Conservation (phyloP, 2,113 vertebrate genomes). For the Callithrix jacchus region DNA sequence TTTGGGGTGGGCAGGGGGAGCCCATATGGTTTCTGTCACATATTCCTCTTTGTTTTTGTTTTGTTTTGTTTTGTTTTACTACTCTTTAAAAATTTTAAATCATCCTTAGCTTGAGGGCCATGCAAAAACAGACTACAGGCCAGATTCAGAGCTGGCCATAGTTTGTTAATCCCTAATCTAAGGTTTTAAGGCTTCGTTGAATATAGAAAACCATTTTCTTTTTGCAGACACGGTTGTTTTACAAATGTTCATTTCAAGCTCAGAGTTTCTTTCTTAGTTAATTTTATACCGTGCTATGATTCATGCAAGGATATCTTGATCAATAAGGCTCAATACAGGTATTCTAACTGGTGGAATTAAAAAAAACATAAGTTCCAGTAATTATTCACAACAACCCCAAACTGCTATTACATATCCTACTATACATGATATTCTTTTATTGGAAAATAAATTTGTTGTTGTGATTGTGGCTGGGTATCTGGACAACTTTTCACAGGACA, state of each 20-base stretch:
- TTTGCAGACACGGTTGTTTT: constrained; percentile 74
- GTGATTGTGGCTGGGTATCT: background rate
- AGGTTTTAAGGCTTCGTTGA: constrained; percentile 76
- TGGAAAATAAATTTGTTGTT: constrained; percentile 61
- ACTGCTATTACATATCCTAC: background rate
- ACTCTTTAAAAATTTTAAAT: constrained; percentile 33
- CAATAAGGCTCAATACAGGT: constrained; percentile 43
- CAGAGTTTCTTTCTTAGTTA: constrained; percentile 68
- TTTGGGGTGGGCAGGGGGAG: background rate
- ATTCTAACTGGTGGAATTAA: constrained; percentile 81
- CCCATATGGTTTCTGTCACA: background rate
- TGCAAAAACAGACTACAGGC: background rate
- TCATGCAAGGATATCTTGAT: constrained; percentile 69
- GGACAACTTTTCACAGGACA: constrained; percentile 69
- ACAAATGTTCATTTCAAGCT: constrained; percentile 77
- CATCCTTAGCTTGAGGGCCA: background rate
- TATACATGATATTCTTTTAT: background rate
- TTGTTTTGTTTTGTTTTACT: constrained; percentile 53
- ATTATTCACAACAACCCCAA: background rate
- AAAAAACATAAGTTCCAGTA: constrained; percentile 63
- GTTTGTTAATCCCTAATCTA: constrained; percentile 36
- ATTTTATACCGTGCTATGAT: constrained; percentile 79
- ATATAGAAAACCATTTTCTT: constrained; percentile 81
- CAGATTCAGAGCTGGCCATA: background rate
- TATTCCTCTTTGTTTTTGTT: constrained; percentile 32